Conservation (phyloP, 2,113 vertebrate genomes). For the Apus apus region DNA sequence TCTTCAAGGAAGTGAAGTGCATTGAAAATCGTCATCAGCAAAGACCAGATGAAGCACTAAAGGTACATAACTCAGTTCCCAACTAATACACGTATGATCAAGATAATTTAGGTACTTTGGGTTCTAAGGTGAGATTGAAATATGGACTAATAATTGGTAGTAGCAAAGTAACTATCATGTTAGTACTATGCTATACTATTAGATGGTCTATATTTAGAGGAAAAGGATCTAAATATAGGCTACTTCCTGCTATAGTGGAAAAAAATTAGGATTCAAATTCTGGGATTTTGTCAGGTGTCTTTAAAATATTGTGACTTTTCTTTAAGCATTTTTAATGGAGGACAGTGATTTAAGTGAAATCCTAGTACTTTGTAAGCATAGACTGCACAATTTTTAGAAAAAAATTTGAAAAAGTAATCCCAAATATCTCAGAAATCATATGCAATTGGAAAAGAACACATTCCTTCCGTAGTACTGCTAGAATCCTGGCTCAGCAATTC, state of each 20-base stretch:
- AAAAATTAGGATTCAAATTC: background rate
- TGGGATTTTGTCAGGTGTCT: background rate
- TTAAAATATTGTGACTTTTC: background rate
- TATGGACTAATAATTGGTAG: background rate
- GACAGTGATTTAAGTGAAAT: background rate
- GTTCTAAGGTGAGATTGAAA: background rate
- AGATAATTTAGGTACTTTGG: background rate
- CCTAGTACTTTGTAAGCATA: background rate
- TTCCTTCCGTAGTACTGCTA: background rate
- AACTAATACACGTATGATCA: background rate
- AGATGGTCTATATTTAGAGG: background rate
- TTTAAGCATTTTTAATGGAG: background rate
- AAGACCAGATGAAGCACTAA: background rate
- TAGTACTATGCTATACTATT: background rate
- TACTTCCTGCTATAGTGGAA: background rate
- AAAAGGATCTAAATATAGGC: background rate
- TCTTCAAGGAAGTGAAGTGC: conserved; percentile 9
- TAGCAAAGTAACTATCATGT: background rate
- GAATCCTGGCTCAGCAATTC: background rate
- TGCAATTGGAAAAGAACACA: background rate
- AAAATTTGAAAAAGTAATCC: background rate
- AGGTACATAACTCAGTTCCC: conserved; percentile 70
- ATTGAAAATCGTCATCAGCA: conserved; percentile 49
- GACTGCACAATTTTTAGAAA: background rate
- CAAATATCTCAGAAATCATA: background rate